Percentiles rank a stretch among this genome's conserved stretches.
Evolutionary conservation across 2,888 invertebrate species (phyloP).

Genomic region (Cephalotes varians): DNA sequence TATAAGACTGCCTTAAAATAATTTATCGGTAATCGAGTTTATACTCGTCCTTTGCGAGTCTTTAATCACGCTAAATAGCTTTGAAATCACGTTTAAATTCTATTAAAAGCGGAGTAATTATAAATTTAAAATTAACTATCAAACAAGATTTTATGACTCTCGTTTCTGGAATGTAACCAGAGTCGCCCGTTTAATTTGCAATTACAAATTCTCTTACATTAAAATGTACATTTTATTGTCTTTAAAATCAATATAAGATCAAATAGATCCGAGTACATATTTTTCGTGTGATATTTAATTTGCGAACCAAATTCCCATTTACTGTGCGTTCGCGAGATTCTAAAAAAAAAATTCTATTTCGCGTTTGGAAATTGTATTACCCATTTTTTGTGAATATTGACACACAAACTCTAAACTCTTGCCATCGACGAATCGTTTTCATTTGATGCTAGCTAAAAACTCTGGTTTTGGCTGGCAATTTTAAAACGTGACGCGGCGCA

Average conservation of each 20-base stretch:
- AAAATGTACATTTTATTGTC: not conserved
- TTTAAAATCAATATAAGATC: not conserved
- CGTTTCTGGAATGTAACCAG: not conserved
- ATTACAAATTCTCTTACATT: not conserved
- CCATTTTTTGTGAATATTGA: not conserved
- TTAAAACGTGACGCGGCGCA: slow-evolving; percentile 11
- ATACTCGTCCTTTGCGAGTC: not conserved
- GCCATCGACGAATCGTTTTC: slow-evolving; percentile 14
- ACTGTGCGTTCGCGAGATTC: not conserved
- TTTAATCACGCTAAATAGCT: slow-evolving; percentile 18
- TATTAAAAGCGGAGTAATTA: not conserved
- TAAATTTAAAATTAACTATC: slow-evolving; percentile 15
- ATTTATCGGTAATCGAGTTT: not conserved
- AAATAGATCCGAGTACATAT: not conserved
- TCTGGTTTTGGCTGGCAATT: slow-evolving; percentile 4
- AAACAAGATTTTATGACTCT: not conserved
- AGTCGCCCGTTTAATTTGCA: not conserved
- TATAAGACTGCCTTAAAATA: not conserved
- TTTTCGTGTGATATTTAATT: not conserved
- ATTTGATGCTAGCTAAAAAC: slow-evolving; percentile 1
- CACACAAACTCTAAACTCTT: not conserved
- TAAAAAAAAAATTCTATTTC: slow-evolving; percentile 11
- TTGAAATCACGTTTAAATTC: slow-evolving; percentile 29
- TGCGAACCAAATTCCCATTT: not conserved
- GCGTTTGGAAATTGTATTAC: slow-evolving; percentile 14